Base-by-base conservation (phyloP, 2,113 vertebrate genomes). In the Enhydra lutris region DNA sequence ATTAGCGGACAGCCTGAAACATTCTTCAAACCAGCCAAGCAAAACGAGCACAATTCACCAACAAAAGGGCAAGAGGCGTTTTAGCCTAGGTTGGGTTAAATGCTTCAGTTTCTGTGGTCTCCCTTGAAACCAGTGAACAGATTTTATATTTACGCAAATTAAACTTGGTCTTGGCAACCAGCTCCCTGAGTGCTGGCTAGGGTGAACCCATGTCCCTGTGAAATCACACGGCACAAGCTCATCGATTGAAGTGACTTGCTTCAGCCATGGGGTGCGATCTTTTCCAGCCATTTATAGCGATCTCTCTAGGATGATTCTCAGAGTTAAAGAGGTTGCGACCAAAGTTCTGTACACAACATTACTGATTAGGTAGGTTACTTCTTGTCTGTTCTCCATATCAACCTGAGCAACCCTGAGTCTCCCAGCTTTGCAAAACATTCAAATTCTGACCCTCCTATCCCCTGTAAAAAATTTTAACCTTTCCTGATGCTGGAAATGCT, bases 111-210 rank as follows among this genome's bases (percentile, higher is more conserved):
- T 63, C 65, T 50, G 34, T 1, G 11, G 55, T 97, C 55, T 86
- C 94, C 69, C 39, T 91, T 0, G 24, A 96, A 94, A 96, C 91
- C 67, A 52, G 71, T 3, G 87, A 94, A 82, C 59, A 96, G 96
- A 97, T 95, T 96, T 97, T 82, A 87, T 81, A 85, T 97, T 97
- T 93, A 98, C 20, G 92, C 97, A 97, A 97, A 98, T 97, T 95
- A 86, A 85, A 94, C 93, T 80, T 65, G 12, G 11, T 67, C 94
- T 95, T 94, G 94, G 96, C 94, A 96, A 52, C 61, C 1, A 7
- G 21, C 59, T 74, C 61, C 69, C 21, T 11, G 74, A 76, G 55
- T 0, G 15, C 79, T 47, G 88, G 69, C 42, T 29, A 67, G 67
- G 87, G 80, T 39, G 63, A 26, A 45, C 26, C 13, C 7, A 6